Percentiles rank a stretch among this genome's conserved stretches.
These are phyloP conservation scores for Drosophila yooni DNA, from an alignment of 2,888 invertebrate species.

Conservation along the genomic window DNA sequence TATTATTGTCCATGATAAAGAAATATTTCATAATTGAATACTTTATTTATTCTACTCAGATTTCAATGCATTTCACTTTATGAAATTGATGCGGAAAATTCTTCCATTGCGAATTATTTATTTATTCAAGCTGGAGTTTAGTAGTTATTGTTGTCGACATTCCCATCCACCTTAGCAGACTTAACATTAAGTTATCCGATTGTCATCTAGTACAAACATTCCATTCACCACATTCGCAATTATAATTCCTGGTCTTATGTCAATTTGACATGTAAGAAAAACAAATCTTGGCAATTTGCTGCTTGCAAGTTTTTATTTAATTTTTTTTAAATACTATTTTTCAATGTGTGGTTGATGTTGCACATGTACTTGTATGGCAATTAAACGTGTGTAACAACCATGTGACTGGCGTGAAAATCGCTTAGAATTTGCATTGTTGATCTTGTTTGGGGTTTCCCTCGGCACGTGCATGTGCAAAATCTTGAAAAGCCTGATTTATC, in stretches of 20 bases:
- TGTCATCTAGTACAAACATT: constrained; percentile 12
- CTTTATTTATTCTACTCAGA: neutral
- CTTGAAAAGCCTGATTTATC: constrained; percentile 38
- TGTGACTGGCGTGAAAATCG: constrained; percentile 51
- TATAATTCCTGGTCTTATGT: neutral
- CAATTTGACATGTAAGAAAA: neutral
- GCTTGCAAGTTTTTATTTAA: neutral
- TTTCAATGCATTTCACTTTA: neutral
- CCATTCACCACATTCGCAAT: neutral
- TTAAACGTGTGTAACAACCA: constrained; percentile 21
- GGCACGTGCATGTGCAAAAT: constrained; percentile 35
- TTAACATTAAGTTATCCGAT: constrained; percentile 3
- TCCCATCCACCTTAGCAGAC: neutral
- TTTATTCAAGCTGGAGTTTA: neutral
- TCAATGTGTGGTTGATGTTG: neutral
- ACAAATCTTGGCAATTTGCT: neutral
- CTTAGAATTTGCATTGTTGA: constrained; percentile 31
- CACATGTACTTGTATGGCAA: constrained; percentile 12
- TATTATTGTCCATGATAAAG: neutral
- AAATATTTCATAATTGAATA: neutral
- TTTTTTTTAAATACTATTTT: constrained; percentile 1
- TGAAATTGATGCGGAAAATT: neutral
- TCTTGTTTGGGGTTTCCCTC: constrained; percentile 8
- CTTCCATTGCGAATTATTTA: neutral
- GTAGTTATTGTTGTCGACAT: neutral